These are phyloP conservation scores for Cyphomyrmex costatus DNA, from an alignment of 1,140 invertebrate genomes.

Conservation along the genomic window DNA sequence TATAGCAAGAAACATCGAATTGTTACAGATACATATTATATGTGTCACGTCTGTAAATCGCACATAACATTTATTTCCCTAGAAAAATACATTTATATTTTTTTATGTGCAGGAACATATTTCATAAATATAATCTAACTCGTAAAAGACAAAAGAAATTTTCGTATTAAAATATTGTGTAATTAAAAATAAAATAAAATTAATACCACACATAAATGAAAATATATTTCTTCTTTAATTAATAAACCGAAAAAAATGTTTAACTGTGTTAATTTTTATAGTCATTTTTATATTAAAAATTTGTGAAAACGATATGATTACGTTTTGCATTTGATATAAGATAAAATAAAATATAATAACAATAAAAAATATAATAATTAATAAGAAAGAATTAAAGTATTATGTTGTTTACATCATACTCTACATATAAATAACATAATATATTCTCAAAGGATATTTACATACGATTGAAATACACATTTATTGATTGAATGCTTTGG, in stretches of 20 bases:
- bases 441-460: no score
- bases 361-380: background rate
- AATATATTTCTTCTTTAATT: background rate
- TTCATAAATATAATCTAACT: background rate
- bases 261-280: slow-evolving; percentile 1
- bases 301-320: background rate
- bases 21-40: background rate
- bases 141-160: background rate
- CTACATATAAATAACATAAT: background rate
- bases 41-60: background rate
- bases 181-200: background rate
- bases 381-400: no score
- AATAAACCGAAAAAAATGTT: background rate
- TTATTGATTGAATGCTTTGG: no score
- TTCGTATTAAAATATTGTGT: background rate
- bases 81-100: background rate
- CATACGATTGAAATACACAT: no score
- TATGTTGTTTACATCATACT: background rate
- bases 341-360: background rate
- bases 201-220: background rate
- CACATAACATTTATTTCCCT: background rate
- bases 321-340: background rate
- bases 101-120: background rate
- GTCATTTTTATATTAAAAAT: background rate
- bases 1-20: slow-evolving; percentile 36